A percentile compares a stretch with the other conserved stretches of the same genome.
phyloP scores from a whole-genome alignment of 1,140 invertebrate genomes.

The Drosophila sproati region DNA sequence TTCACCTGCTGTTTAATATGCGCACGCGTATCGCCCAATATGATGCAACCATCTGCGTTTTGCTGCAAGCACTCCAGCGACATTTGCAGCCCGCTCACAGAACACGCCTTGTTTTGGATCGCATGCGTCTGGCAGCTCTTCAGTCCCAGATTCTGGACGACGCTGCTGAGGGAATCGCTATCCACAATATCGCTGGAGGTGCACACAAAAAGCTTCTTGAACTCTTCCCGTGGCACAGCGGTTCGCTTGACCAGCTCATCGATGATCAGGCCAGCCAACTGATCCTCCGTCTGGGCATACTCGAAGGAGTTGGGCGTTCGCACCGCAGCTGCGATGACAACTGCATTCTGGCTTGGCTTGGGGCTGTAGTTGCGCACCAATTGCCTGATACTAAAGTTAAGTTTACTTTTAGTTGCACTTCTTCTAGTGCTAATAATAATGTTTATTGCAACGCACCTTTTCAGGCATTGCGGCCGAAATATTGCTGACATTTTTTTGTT shows the following conservation, averaged over 20 bases:
- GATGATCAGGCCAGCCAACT: conserved; percentile 48
- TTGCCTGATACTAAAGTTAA: conserved; percentile 23
- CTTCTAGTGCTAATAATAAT: neutral
- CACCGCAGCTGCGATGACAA: conserved; percentile 69
- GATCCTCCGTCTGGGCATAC: conserved; percentile 27
- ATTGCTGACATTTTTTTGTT: conserved; percentile 36
- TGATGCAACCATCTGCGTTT: conserved; percentile 40
- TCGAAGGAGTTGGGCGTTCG: conserved; percentile 51
- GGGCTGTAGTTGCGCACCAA: conserved; percentile 22
- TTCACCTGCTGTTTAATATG: conserved; percentile 19
- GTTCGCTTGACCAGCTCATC: conserved; percentile 70
- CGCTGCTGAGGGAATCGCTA: conserved; percentile 2
- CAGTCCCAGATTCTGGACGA: conserved; percentile 50
- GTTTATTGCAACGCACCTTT: conserved; percentile 22
- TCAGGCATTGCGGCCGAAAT: conserved; percentile 11
- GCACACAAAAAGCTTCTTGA: conserved; percentile 57
- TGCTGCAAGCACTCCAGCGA: conserved; percentile 45
- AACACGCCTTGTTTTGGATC: conserved; percentile 40
- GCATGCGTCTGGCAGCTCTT: conserved; percentile 44
- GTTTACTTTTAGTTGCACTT: neutral
- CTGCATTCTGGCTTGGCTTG: conserved; percentile 11
- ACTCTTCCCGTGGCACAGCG: conserved; percentile 53
- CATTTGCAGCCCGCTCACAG: conserved; percentile 47
- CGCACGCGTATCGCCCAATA: conserved; percentile 50
- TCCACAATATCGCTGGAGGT: conserved; percentile 19